These are phyloP conservation scores for Triops longicaudatus DNA, from an alignment of 1,140 invertebrate genomes.

Conservation along the genomic window DNA sequence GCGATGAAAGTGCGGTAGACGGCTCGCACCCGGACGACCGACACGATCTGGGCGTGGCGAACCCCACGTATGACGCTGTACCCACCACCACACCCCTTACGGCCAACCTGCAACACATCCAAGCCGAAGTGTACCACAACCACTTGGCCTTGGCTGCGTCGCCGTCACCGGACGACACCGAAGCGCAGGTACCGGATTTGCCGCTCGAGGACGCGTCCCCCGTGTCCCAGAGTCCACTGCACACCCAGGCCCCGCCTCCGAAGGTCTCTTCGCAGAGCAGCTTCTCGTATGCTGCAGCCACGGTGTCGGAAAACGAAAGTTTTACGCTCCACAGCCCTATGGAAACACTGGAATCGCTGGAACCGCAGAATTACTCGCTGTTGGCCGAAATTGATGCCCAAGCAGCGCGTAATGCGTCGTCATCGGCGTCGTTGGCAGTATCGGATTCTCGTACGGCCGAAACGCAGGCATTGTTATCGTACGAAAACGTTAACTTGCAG, in stretches of 20 bases:
- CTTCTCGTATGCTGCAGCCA: constrained; percentile 35
- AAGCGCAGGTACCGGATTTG: constrained; percentile 23
- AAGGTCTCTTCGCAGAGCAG: constrained; percentile 28
- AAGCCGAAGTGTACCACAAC: constrained; percentile 26
- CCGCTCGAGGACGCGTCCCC: neutral
- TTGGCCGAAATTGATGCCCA: neutral
- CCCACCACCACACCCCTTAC: constrained; percentile 18
- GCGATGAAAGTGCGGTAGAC: constrained; percentile 25
- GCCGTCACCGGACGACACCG: constrained; percentile 29
- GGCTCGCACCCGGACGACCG: constrained; percentile 19
- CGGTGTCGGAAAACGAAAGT: constrained; percentile 38
- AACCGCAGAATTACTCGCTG: neutral
- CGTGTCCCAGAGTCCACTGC: constrained; percentile 16
- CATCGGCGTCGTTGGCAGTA: too few species aligned
- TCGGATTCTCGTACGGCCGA: constrained; percentile 33
- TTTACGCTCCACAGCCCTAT: constrained; percentile 35
- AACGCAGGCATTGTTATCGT: neutral
- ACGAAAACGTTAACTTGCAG: constrained; percentile 17
- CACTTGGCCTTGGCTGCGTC: constrained; percentile 12
- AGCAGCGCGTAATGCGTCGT: neutral
- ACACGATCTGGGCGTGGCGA: neutral
- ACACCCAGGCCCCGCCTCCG: constrained; percentile 17
- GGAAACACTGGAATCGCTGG: constrained; percentile 26
- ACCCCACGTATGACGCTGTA: neutral
- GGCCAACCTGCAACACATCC: constrained; percentile 20